These are phyloP conservation scores for Camelus bactrianus DNA, from an alignment of 2,113 vertebrate genomes.

Conservation along the genomic window DNA sequence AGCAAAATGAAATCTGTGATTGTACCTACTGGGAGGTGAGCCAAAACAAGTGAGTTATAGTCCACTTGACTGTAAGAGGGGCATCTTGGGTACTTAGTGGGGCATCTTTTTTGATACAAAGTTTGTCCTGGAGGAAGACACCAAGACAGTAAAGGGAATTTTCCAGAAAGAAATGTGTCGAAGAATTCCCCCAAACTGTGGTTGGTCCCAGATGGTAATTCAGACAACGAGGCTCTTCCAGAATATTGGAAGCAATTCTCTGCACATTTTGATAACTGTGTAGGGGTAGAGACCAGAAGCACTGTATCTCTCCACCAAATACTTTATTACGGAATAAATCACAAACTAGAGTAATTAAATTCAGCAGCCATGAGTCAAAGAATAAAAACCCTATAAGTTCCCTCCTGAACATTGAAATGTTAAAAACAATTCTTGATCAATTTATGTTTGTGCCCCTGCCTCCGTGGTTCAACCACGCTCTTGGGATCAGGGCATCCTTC, in stretches of 20 bases:
- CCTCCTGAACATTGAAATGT: not conserved
- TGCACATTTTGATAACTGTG: not conserved
- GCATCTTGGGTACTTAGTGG: not conserved
- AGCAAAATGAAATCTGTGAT: slow-evolving; percentile 86
- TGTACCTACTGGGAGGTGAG: slow-evolving; percentile 87
- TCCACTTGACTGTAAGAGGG: not conserved
- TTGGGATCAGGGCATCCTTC: not conserved
- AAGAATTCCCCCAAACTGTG: not conserved
- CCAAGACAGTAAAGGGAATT: not conserved
- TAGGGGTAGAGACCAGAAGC: not conserved
- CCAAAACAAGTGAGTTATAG: slow-evolving; percentile 87
- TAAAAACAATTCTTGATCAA: not conserved
- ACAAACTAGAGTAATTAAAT: slow-evolving; percentile 5
- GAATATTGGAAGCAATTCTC: not conserved
- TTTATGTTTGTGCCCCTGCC: not conserved
- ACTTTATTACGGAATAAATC: not conserved
- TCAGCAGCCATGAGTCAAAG: not conserved
- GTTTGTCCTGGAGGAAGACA: not conserved
- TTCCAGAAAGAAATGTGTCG: not conserved
- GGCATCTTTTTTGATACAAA: not conserved
- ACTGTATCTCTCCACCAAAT: not conserved
- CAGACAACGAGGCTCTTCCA: not conserved
- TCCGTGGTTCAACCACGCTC: not conserved
- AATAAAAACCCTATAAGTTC: not conserved
- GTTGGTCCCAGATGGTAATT: not conserved